Percentiles rank a stretch among this genome's conserved stretches.
Conservation (phyloP, 1,140 invertebrate genomes). For the Parasteatoda tepidariorum region DNA sequence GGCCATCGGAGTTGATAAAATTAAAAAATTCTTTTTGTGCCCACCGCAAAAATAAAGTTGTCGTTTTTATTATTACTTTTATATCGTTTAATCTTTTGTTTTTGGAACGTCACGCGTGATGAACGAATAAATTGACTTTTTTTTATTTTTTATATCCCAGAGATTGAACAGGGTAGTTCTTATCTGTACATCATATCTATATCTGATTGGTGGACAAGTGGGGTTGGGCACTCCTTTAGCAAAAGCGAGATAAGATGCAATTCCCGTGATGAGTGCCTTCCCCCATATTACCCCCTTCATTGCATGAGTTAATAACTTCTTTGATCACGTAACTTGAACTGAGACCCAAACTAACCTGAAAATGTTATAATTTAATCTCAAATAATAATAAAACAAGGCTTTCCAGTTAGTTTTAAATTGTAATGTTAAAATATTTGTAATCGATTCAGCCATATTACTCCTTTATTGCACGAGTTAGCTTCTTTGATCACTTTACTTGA, state of each 20-base stretch:
- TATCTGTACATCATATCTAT: neutral
- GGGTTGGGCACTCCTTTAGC: neutral
- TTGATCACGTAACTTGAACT: no score
- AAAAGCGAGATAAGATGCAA: neutral
- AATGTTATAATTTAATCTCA: no score
- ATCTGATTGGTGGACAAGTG: neutral
- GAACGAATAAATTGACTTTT: slow-evolving; percentile 41
- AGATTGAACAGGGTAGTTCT: neutral
- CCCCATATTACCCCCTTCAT: no score
- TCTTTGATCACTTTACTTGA: no score
- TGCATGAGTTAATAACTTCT: no score
- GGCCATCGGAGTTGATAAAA: no score
- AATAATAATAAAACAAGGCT: no score
- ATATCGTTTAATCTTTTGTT: neutral
- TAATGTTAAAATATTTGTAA: no score
- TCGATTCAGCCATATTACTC: no score
- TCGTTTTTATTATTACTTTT: neutral
- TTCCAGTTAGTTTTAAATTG: no score
- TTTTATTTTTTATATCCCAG: neutral
- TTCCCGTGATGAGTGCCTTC: neutral
- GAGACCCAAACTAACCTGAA: no score
- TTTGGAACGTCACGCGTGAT: slow-evolving; percentile 16
- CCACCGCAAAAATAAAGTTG: slow-evolving; percentile 10
- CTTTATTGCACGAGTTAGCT: no score
- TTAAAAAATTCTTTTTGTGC: neutral